A percentile compares a stretch with the other conserved stretches of the same genome.
Evolutionary conservation across 23 tunicate genomes (phyloP).

Genomic region (Trididemnum clinides): DNA sequence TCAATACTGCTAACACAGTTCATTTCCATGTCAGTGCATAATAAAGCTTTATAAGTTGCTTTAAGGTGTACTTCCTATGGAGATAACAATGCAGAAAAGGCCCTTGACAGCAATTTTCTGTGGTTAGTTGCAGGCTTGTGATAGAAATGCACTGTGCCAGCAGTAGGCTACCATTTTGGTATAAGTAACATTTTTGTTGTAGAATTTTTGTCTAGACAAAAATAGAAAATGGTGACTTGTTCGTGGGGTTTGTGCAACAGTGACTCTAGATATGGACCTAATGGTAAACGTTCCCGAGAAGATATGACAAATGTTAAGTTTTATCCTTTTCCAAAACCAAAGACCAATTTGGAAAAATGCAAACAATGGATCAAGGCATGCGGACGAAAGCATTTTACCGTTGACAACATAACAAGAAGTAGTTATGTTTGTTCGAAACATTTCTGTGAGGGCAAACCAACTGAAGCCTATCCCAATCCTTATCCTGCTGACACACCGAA

Average conservation of each 20-base stretch:
- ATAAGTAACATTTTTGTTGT: no score
- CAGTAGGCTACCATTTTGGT: no score
- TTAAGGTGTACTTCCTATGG: no score
- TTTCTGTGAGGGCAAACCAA: neutral
- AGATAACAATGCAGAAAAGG: no score
- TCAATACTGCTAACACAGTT: no score
- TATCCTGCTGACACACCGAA: neutral
- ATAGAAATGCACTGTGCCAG: no score
- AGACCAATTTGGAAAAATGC: neutral
- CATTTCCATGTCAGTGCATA: no score
- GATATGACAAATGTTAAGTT: neutral
- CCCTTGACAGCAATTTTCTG: no score
- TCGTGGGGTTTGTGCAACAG: slow-evolving; percentile 36
- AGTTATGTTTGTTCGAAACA: slow-evolving; percentile 24
- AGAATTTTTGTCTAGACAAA: no score
- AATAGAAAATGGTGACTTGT: neutral
- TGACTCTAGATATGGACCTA: neutral
- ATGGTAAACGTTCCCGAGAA: no score
- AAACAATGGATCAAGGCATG: neutral
- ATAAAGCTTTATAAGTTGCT: no score
- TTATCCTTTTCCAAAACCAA: slow-evolving; percentile 2
- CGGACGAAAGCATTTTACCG: neutral
- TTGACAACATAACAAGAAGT: neutral
- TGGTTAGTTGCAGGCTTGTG: no score
- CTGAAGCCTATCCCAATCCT: neutral